A percentile compares a stretch with the other conserved stretches of the same genome.
Conservation (phyloP, 30 jellyfish, hydroid and myxozoan genomes). For the Aurelia sp. region DNA sequence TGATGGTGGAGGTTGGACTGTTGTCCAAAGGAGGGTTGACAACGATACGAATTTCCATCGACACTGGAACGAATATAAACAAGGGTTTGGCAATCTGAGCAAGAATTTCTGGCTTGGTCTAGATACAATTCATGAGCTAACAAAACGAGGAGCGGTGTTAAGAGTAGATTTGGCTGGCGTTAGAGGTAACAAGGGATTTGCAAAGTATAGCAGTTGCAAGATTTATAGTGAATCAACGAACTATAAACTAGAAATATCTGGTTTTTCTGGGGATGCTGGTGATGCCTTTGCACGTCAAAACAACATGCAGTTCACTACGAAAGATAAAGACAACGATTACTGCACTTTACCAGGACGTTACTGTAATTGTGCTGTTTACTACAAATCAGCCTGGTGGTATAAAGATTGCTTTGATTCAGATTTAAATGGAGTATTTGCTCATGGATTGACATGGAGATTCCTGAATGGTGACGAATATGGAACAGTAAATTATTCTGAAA, state of each 20-base stretch:
- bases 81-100: too few relatives aligned
- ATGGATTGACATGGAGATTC: slow-evolving; percentile 8
- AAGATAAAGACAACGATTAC: slow-evolving; percentile 21
- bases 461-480: slow-evolving; percentile 5
- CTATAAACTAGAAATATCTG: slow-evolving; percentile 8
- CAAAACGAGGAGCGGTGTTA: not conserved
- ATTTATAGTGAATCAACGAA: not conserved
- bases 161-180: slow-evolving; percentile 9
- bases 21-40: too few relatives aligned
- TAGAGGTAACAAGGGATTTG: slow-evolving; percentile 17
- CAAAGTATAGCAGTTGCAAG: slow-evolving; percentile 5
- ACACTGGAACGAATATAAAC: not conserved
- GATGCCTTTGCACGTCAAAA: slow-evolving; percentile 23
- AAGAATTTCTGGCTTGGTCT: slow-evolving; percentile 34
- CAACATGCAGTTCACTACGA: not conserved
- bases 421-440: not conserved
- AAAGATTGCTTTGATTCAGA: not conserved
- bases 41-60: not conserved
- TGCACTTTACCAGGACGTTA: too few relatives aligned
- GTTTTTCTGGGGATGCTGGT: slow-evolving; percentile 32
- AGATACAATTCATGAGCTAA: slow-evolving; percentile 12
- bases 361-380: slow-evolving; percentile 5
- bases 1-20: too few relatives aligned
- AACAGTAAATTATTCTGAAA: slow-evolving; percentile 6
- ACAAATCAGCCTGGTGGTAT: slow-evolving; percentile 47